Evolutionary conservation across 2,113 vertebrate species (phyloP).

Genomic region (Syngnathus scovelli): DNA sequence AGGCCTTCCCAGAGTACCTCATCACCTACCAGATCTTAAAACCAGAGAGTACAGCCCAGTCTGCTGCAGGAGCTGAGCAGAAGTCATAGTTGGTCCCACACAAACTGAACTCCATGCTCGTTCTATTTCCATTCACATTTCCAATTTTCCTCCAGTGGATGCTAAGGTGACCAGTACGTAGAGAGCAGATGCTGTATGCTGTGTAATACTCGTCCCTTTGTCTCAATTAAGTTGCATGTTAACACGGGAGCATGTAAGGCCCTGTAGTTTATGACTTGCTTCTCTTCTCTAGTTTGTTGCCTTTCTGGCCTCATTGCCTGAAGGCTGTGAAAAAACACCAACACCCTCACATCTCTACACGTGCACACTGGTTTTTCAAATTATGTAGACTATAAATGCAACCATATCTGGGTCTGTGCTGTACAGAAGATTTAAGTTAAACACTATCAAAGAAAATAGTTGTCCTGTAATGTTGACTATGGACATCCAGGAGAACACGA

Average conservation of each 20-base stretch:
- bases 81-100: conserved; percentile 83
- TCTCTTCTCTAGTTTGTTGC: conserved; percentile 4
- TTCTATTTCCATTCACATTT: conserved; percentile 48
- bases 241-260: conserved; percentile 56
- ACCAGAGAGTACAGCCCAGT: conserved; percentile 87
- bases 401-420: conserved; percentile 21
- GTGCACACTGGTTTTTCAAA: conserved; percentile 21
- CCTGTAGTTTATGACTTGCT: conserved; percentile 53
- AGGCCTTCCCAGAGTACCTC: conserved; percentile 98
- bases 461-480: conserved; percentile 31
- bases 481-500: conserved; percentile 26
- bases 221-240: conserved; percentile 54
- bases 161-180: conserved; percentile 52
- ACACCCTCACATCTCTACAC: conserved; percentile 7
- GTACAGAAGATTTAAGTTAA: conserved; percentile 36
- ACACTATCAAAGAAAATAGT: conserved; percentile 39
- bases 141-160: conserved; percentile 50
- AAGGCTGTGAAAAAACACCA: conserved; percentile 39
- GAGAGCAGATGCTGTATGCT: conserved; percentile 33
- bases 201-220: conserved; percentile 41
- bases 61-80: conserved; percentile 84
- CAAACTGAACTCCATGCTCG: conserved; percentile 32
- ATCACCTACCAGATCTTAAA: conserved; percentile 99
- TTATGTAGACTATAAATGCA: conserved; percentile 39
- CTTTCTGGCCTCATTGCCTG: conserved; percentile 26